Percentiles rank a stretch among this genome's conserved stretches.
Evolutionary conservation across 2,797 vertebrate genomes (phyloP).

Genomic region (Sternarchorhynchus goeldii): DNA sequence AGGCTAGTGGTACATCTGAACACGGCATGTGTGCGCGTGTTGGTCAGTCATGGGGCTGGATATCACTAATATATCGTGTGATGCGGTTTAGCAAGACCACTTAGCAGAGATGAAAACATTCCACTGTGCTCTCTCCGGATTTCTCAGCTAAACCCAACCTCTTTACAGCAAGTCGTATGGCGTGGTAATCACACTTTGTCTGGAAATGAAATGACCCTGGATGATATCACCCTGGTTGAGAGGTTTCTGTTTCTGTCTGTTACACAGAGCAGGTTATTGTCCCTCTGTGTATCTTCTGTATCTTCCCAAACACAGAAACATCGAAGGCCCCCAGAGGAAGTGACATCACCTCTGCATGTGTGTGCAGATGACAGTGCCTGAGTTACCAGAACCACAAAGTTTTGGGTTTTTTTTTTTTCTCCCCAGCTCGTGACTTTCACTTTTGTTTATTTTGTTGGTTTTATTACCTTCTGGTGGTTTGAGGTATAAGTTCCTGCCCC

Average conservation of each 20-base stretch:
- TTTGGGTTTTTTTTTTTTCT: background rate
- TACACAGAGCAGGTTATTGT: too few relatives aligned
- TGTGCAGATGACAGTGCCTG: too few relatives aligned
- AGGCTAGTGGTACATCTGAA: background rate
- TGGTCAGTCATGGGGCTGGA: constrained; percentile 6
- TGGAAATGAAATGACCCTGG: background rate
- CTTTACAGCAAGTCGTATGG: background rate
- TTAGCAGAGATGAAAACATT: constrained; percentile 38
- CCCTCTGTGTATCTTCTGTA: too few relatives aligned
- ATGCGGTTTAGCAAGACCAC: constrained; percentile 8
- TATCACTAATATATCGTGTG: background rate
- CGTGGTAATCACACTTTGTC: too few relatives aligned
- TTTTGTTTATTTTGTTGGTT: background rate
- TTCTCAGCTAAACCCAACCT: background rate
- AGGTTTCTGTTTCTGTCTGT: too few relatives aligned
- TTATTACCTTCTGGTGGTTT: too few relatives aligned
- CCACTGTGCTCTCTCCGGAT: constrained; percentile 17
- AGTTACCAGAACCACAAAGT: too few relatives aligned
- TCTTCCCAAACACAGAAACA: too few relatives aligned
- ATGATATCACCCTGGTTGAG: background rate
- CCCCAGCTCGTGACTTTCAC: background rate
- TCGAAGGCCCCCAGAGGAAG: too few relatives aligned
- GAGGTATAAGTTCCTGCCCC: background rate
- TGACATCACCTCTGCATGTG: too few relatives aligned
- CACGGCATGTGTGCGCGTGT: background rate